These are phyloP conservation scores for Philaethria dido DNA, from an alignment of 2,888 invertebrate genomes.

Conservation along the genomic window DNA sequence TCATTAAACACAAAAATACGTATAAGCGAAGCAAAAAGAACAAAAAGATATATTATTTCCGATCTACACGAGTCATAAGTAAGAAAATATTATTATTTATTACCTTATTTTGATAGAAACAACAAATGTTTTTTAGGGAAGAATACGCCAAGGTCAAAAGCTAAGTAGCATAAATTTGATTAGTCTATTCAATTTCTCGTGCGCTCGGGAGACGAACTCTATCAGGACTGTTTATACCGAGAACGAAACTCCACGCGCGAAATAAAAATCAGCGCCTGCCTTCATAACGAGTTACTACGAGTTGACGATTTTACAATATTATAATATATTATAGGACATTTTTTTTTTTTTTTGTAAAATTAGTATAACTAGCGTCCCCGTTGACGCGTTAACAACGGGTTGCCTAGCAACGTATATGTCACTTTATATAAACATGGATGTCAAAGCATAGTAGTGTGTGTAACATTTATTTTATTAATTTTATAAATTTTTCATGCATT, in stretches of 20 bases:
- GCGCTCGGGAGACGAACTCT: constrained; percentile 30
- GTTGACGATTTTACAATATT: not conserved
- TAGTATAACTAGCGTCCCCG: too few relatives aligned
- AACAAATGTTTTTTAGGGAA: constrained; percentile 17
- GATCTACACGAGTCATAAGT: not conserved
- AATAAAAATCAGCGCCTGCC: constrained; percentile 34
- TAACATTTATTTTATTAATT: too few relatives aligned
- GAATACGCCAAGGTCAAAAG: constrained; percentile 3
- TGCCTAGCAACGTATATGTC: too few relatives aligned
- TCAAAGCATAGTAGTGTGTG: too few relatives aligned
- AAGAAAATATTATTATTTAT: constrained; percentile 17
- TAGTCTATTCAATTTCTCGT: constrained; percentile 40
- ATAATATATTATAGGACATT: too few relatives aligned
- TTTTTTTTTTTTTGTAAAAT: too few relatives aligned
- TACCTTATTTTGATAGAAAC: constrained; percentile 9
- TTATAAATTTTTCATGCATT: too few relatives aligned
- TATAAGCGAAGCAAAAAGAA: too few relatives aligned
- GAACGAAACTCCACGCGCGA: constrained; percentile 25
- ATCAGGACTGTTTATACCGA: constrained; percentile 23
- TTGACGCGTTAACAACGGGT: too few relatives aligned
- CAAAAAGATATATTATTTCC: not conserved
- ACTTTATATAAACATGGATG: too few relatives aligned
- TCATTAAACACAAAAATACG: too few relatives aligned
- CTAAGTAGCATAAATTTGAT: constrained; percentile 36
- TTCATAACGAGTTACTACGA: constrained; percentile 14